Evolutionary conservation across 2,888 invertebrate species (phyloP).

Genomic region (Oligia fasciuncula): DNA sequence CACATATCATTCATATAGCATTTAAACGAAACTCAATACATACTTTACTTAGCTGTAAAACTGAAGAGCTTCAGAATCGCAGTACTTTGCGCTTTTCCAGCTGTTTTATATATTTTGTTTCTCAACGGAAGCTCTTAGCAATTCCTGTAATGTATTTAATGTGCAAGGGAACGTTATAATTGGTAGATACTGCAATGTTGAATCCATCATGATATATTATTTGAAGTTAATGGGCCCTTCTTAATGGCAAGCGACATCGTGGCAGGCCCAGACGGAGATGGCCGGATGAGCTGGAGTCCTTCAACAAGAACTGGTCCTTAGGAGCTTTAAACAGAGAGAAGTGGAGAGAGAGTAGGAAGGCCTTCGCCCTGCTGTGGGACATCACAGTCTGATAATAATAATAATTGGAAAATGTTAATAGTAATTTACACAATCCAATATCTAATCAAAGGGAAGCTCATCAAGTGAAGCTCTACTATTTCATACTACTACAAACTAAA

Average conservation of each 20-base stretch:
- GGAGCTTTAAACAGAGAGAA: not conserved
- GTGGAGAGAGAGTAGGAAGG: not conserved
- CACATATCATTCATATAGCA: constrained; percentile 39
- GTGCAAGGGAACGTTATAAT: not conserved
- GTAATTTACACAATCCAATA: not conserved
- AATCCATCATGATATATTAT: not conserved
- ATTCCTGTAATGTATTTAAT: constrained; percentile 6
- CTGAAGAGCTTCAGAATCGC: constrained; percentile 38
- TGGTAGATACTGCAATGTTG: not conserved
- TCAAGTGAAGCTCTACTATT: not conserved
- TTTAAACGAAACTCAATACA: constrained; percentile 23
- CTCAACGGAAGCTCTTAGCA: constrained; percentile 15
- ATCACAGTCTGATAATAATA: not conserved
- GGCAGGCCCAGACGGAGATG: not conserved
- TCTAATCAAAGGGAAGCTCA: not conserved
- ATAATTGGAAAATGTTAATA: not conserved
- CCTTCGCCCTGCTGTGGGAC: not conserved
- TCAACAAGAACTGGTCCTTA: not conserved
- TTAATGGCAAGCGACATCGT: not conserved
- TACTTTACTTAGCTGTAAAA: constrained; percentile 11
- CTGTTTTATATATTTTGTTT: constrained; percentile 30
- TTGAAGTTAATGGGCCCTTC: not conserved
- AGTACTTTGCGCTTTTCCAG: constrained; percentile 17
- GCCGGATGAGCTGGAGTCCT: not conserved
- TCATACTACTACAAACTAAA: not conserved